phyloP scores from a whole-genome alignment of 2,113 vertebrate genomes.

The Urocitellus parryii region DNA sequence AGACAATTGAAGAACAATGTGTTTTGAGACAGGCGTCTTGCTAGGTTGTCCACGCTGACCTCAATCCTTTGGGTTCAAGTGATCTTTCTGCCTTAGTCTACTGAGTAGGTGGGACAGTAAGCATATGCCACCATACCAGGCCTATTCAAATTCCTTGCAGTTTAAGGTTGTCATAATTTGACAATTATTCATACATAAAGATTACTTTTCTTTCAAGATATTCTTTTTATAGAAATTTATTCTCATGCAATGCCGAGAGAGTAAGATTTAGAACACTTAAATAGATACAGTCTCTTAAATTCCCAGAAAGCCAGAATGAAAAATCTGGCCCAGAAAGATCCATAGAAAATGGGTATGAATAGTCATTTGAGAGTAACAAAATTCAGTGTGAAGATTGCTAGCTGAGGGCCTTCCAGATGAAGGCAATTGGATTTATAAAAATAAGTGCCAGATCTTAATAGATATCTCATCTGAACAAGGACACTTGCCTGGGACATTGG shows the following conservation, averaged over 20 bases:
- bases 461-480: not conserved
- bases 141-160: not conserved
- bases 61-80: not conserved
- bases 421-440: not conserved
- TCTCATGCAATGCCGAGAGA: not conserved
- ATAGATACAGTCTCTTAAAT: not conserved
- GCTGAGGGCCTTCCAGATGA: not conserved
- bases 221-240: not conserved
- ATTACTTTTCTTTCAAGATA: not conserved
- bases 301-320: not conserved
- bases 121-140: not conserved
- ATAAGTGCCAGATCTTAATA: not conserved
- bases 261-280: not conserved
- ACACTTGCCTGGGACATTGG: not conserved
- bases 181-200: slow-evolving; percentile 7
- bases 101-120: not conserved
- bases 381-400: not conserved
- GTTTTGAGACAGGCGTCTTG: not conserved
- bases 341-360: not conserved
- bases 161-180: not conserved
- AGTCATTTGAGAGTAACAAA: not conserved
- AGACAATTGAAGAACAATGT: not conserved
- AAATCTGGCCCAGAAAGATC: not conserved
- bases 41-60: not conserved
- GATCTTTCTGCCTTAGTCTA: not conserved